phyloP scores from a whole-genome alignment of 2,888 invertebrate species.

The Gastrophysa polygoni region DNA sequence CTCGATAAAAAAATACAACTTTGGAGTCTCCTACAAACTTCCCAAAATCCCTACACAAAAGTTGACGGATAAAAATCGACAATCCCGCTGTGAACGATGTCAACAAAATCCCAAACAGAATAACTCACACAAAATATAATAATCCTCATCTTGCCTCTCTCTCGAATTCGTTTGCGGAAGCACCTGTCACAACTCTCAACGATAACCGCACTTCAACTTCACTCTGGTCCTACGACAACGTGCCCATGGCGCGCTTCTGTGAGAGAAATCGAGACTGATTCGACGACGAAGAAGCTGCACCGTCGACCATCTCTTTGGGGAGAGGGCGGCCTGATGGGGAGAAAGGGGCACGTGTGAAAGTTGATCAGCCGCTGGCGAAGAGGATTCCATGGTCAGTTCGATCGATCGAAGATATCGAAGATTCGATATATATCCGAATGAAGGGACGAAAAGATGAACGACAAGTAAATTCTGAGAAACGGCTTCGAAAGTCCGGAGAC shows the following conservation, averaged over 20 bases:
- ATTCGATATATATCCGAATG: too few species aligned
- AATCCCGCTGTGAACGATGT: too few species aligned
- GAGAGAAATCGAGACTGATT: constrained; percentile 33
- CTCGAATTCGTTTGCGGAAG: not conserved
- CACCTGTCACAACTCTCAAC: constrained; percentile 18
- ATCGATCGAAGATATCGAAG: too few species aligned
- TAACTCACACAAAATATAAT: constrained; percentile 38
- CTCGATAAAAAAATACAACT: too few species aligned
- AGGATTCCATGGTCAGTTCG: too few species aligned
- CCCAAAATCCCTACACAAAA: too few species aligned
- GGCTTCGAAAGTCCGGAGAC: too few species aligned
- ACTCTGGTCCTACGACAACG: constrained; percentile 24
- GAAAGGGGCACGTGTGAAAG: constrained; percentile 53
- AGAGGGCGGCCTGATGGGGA: constrained; percentile 44
- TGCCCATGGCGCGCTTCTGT: constrained; percentile 24
- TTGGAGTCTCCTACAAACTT: too few species aligned
- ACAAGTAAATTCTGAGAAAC: too few species aligned
- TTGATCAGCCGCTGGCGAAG: constrained; percentile 39
- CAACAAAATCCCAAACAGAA: not conserved
- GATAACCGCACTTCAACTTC: constrained; percentile 33
- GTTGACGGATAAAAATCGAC: too few species aligned
- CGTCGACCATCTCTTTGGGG: constrained; percentile 31
- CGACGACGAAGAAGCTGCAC: constrained; percentile 40
- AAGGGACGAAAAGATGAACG: too few species aligned
- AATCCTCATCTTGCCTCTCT: constrained; percentile 34